These are phyloP conservation scores for Microctonus brassicae DNA, from an alignment of 2,888 invertebrate genomes.

Conservation along the genomic window DNA sequence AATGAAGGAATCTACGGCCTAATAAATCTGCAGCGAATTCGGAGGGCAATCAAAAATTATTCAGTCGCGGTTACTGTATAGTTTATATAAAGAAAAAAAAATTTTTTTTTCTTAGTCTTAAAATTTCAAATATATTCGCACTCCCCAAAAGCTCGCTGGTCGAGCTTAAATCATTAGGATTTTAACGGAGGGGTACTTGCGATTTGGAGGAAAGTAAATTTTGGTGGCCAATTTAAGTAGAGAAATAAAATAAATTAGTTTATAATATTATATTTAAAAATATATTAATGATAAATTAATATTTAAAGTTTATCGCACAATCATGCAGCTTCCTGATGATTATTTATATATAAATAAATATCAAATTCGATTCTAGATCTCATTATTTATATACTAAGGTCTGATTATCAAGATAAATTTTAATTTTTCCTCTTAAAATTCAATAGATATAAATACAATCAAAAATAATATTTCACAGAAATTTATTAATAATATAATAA, in stretches of 20 bases:
- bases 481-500: no score
- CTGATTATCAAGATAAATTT: constrained; percentile 7
- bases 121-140: constrained; percentile 29
- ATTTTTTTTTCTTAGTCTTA: not conserved
- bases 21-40: constrained; percentile 36
- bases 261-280: constrained; percentile 35
- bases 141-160: constrained; percentile 58
- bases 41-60: constrained; percentile 36
- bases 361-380: constrained; percentile 23
- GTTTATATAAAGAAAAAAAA: constrained; percentile 41
- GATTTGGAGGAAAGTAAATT: constrained; percentile 32
- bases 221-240: constrained; percentile 41
- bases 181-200: constrained; percentile 30
- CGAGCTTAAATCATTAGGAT: constrained; percentile 52
- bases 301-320: constrained; percentile 60
- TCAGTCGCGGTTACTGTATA: constrained; percentile 41
- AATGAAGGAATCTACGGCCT: constrained; percentile 23
- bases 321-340: constrained; percentile 58
- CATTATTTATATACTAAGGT: not conserved
- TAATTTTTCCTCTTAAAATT: not conserved
- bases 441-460: not conserved
- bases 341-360: constrained; percentile 26
- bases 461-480: not conserved
- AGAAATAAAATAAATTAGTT: constrained; percentile 25
- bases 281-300: constrained; percentile 49